Evolutionary conservation across 2,888 invertebrate genomes (phyloP).

Genomic region (Drosophila parthenogenetica): DNA sequence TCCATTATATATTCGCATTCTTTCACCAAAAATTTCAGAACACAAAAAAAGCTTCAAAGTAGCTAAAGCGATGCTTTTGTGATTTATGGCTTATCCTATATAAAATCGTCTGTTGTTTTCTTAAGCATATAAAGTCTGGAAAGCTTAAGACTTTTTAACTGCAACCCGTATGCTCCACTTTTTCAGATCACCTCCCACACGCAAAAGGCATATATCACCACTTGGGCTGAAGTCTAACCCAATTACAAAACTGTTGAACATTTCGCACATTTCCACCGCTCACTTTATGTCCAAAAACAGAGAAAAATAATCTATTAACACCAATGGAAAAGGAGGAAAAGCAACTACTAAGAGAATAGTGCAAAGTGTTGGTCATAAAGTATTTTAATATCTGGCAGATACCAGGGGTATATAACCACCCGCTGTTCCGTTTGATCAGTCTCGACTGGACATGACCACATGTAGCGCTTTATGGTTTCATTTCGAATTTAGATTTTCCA

Average conservation of each 20-base stretch:
- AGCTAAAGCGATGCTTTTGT: too few relatives aligned
- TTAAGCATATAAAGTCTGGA: too few relatives aligned
- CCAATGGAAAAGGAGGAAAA: conserved; percentile 16
- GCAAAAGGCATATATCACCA: conserved; percentile 40
- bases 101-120: too few relatives aligned
- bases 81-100: too few relatives aligned
- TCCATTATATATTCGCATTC: too few relatives aligned
- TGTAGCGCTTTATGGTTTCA: conserved; percentile 61
- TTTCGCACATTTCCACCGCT: conserved; percentile 70
- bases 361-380: conserved; percentile 63
- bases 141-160: conserved; percentile 32
- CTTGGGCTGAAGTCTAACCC: conserved; percentile 58
- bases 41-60: too few relatives aligned
- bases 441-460: conserved; percentile 67
- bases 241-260: conserved; percentile 62
- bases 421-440: conserved; percentile 74
- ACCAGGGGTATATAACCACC: conserved; percentile 47
- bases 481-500: conserved; percentile 40
- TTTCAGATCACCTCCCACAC: neutral
- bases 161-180: conserved; percentile 18
- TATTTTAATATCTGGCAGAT: conserved; percentile 66
- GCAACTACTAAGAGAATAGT: conserved; percentile 27
- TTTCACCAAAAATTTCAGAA: too few relatives aligned
- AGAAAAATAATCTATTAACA: conserved; percentile 59
- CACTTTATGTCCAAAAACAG: conserved; percentile 33